Evolutionary conservation across 2,797 vertebrate species (phyloP).

Genomic region (Poeciliopsis infans): DNA sequence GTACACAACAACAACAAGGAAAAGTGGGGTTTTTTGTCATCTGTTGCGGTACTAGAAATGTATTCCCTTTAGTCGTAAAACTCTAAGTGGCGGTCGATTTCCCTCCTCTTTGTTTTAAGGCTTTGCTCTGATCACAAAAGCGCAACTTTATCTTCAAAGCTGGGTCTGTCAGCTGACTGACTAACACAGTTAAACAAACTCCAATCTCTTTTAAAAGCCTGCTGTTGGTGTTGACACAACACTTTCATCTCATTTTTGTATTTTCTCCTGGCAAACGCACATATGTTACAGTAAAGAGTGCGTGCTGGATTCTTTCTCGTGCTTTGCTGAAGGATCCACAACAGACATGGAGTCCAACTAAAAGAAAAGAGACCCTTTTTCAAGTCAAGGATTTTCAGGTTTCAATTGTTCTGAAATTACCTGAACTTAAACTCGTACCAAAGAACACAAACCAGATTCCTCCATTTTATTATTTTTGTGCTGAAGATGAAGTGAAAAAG

Average conservation of each 20-base stretch:
- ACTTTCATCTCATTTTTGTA: slow-evolving; percentile 49
- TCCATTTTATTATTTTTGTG: not conserved
- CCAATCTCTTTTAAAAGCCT: slow-evolving; percentile 25
- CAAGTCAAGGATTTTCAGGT: not conserved
- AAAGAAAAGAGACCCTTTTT: not conserved
- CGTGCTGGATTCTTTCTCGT: not conserved
- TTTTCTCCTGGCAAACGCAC: slow-evolving; percentile 32
- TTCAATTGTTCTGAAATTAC: not conserved
- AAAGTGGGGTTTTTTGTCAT: not conserved
- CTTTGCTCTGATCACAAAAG: slow-evolving; percentile 13
- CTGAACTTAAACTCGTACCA: not conserved
- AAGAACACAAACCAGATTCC: not conserved
- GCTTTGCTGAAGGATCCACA: slow-evolving; percentile 7
- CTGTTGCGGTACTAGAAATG: slow-evolving; percentile 10
- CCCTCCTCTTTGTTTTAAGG: slow-evolving; percentile 8
- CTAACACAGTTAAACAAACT: slow-evolving; percentile 29
- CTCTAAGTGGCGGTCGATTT: slow-evolving; percentile 39
- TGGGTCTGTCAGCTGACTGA: slow-evolving; percentile 42
- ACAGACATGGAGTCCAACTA: not conserved
- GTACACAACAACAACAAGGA: not conserved
- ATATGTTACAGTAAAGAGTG: slow-evolving; percentile 10
- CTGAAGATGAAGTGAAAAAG: not conserved
- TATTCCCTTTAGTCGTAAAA: slow-evolving; percentile 5
- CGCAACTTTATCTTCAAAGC: slow-evolving; percentile 53
- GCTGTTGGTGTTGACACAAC: slow-evolving; percentile 54